phyloP scores from a whole-genome alignment of 2,113 vertebrate species.

The Myanophis thanlyinensis region DNA sequence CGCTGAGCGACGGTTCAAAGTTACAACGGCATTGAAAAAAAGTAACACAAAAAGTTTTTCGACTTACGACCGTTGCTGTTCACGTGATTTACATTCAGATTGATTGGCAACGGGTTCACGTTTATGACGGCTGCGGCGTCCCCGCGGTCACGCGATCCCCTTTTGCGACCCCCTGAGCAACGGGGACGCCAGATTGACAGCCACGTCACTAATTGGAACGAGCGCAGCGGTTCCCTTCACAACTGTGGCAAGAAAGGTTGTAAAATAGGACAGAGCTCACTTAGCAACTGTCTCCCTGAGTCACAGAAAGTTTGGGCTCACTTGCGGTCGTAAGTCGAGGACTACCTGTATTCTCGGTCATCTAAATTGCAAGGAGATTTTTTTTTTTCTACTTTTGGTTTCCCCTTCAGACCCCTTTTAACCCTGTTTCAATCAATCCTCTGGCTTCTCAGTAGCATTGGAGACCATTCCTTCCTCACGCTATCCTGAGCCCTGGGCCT shows the following conservation, averaged over 20 bases:
- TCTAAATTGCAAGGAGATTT: neutral
- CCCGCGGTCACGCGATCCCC: neutral
- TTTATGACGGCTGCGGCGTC: neutral
- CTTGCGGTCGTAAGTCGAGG: neutral
- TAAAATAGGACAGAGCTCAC: neutral
- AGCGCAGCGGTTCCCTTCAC: neutral
- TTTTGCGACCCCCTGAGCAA: neutral
- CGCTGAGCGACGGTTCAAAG: neutral
- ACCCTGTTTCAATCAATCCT: neutral
- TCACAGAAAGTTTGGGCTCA: neutral
- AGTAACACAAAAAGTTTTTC: too few relatives aligned
- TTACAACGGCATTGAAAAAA: neutral
- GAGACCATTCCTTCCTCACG: rapidly evolving
- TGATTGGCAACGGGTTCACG: neutral
- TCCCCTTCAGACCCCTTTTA: neutral
- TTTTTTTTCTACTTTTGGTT: neutral
- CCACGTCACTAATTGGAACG: too few relatives aligned
- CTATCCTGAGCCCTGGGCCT: neutral
- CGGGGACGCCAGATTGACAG: neutral
- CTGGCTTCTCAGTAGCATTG: neutral
- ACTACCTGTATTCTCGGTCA: neutral
- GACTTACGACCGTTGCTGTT: too few relatives aligned
- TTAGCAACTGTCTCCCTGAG: too few relatives aligned
- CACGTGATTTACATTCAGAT: too few relatives aligned
- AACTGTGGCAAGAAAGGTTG: neutral